phyloP scores from a whole-genome alignment of 2,797 vertebrate genomes.

The Myiotriccus ornatus region DNA sequence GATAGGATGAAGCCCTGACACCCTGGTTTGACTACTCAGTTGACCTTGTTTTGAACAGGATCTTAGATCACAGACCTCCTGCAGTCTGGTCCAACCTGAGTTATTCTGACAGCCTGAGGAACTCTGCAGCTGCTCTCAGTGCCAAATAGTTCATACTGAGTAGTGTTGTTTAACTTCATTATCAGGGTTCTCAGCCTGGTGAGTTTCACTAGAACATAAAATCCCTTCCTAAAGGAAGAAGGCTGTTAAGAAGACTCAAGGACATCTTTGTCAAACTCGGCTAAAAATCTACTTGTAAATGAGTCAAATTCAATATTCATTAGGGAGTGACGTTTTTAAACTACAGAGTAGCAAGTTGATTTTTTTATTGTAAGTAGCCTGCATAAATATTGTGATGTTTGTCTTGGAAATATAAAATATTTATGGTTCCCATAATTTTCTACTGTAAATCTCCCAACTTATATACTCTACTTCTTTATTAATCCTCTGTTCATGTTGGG shows the following conservation, averaged over 20 bases:
- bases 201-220: not conserved
- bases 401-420: not conserved
- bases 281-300: not conserved
- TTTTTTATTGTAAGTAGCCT: not conserved
- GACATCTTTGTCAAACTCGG: not conserved
- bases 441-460: not conserved
- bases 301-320: not conserved
- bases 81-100: not conserved
- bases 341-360: not conserved
- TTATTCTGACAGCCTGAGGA: not conserved
- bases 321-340: not conserved
- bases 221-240: not conserved
- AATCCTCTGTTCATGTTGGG: not conserved
- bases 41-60: not conserved
- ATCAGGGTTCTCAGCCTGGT: not conserved
- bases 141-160: not conserved
- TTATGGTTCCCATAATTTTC: not conserved
- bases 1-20: not conserved
- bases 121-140: not conserved
- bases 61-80: not conserved
- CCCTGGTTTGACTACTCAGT: not conserved
- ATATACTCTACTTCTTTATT: not conserved
- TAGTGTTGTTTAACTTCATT: not conserved
- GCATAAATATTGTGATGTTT: slow-evolving; percentile 4
- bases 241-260: not conserved